Percentiles rank a stretch among this genome's conserved stretches.
These are phyloP conservation scores for Paracentrotus lividus DNA, from an alignment of 53 echinoderm and acorn worm species.

Conservation along the genomic window DNA sequence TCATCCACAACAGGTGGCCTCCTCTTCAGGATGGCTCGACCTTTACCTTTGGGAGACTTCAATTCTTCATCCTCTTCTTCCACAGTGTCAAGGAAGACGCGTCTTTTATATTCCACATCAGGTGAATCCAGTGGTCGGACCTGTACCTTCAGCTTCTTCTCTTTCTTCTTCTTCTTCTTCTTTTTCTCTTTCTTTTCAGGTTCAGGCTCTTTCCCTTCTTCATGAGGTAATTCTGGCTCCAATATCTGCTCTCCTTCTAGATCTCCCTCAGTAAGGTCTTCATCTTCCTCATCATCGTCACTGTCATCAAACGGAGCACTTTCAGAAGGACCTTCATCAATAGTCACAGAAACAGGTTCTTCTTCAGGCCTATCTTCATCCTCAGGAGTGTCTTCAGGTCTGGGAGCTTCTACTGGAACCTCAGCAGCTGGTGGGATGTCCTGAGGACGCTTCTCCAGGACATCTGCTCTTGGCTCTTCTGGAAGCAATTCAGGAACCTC, in stretches of 20 bases:
- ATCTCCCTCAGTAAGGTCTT: constrained; percentile 54
- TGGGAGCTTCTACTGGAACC: constrained; percentile 70
- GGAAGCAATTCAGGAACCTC: constrained; percentile 66
- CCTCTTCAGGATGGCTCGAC: constrained; percentile 59
- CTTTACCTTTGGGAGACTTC: constrained; percentile 31
- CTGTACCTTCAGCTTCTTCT: constrained; percentile 66
- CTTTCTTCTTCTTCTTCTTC: constrained; percentile 71
- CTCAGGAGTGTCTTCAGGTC: constrained; percentile 69
- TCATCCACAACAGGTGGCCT: constrained; percentile 39
- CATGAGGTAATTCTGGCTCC: constrained; percentile 41
- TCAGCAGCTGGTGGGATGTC: constrained; percentile 71
- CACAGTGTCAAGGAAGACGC: constrained; percentile 72
- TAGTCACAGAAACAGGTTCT: constrained; percentile 59
- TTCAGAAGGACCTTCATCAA: constrained; percentile 66
- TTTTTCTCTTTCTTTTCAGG: constrained; percentile 46
- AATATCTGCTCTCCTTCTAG: constrained; percentile 25
- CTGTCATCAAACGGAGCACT: constrained; percentile 63
- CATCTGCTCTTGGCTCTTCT: constrained; percentile 55
- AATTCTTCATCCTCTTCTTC: constrained; percentile 76
- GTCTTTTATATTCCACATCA: constrained; percentile 75
- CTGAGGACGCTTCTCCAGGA: constrained; percentile 51
- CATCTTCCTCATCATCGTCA: constrained; percentile 73
- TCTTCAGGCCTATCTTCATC: constrained; percentile 60
- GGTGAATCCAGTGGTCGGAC: constrained; percentile 73
- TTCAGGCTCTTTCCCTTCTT: constrained; percentile 51